Conservation (phyloP, 2,113 vertebrate genomes). For the Diadophis punctatus region DNA sequence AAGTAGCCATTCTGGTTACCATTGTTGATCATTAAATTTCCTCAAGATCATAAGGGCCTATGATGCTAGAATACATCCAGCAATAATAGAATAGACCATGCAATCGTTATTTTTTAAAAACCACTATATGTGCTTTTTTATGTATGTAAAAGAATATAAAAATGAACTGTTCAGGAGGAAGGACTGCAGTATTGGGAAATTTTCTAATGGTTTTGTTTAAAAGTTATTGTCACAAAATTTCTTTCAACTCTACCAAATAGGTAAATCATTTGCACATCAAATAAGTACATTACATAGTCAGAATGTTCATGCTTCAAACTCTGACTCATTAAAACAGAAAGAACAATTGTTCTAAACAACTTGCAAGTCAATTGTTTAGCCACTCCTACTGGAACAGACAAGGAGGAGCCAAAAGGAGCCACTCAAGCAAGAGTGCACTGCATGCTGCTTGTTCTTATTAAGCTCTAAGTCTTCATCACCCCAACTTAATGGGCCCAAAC, state of each 20-base stretch:
- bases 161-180: not conserved
- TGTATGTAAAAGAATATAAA: not conserved
- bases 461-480: not conserved
- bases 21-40: conserved; percentile 45
- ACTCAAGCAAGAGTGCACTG: not conserved
- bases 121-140: conserved; percentile 13
- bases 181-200: not conserved
- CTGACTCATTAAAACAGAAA: not conserved
- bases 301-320: not conserved
- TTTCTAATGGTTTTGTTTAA: not conserved
- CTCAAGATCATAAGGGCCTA: conserved; percentile 29
- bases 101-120: not conserved
- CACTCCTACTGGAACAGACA: not conserved
- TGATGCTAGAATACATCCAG: not conserved
- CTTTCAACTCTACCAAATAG: not conserved
- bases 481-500: not conserved
- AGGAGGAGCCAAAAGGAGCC: not conserved
- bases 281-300: not conserved
- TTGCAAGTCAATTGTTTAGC: not conserved
- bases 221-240: not conserved
- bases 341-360: not conserved
- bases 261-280: not conserved
- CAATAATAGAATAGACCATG: not conserved
- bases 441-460: not conserved
- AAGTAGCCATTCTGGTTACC: conserved; percentile 35